Conservation (phyloP, 1,140 invertebrate genomes). For the Bombus pyrosoma region DNA sequence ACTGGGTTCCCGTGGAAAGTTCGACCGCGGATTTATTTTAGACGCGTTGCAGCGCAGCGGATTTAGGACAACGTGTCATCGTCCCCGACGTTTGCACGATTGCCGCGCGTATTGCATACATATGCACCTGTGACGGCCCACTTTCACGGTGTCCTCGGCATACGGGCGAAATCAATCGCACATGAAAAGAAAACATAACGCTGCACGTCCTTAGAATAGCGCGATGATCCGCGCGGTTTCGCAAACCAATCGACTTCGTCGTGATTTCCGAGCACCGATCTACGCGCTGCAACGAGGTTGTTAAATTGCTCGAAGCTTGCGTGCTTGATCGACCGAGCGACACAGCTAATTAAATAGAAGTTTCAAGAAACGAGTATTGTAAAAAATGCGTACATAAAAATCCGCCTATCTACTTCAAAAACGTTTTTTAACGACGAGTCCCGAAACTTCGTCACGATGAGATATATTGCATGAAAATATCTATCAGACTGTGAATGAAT, state of each 20-base stretch:
- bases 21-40: constrained; percentile 62
- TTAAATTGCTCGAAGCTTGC: neutral
- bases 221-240: neutral
- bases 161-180: constrained; percentile 51
- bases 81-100: constrained; percentile 54
- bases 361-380: no score
- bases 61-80: constrained; percentile 66
- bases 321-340: neutral
- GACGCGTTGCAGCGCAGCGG: constrained; percentile 47
- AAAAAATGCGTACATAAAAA: no score
- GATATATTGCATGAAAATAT: neutral
- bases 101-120: constrained; percentile 54
- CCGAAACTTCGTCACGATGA: no score
- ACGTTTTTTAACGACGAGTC: no score
- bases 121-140: constrained; percentile 58
- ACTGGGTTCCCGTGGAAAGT: constrained; percentile 36
- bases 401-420: no score
- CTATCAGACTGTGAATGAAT: neutral
- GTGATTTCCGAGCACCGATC: neutral
- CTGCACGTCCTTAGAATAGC: constrained; percentile 12
- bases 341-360: no score
- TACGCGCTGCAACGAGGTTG: neutral
- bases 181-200: constrained; percentile 25
- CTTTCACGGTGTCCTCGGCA: constrained; percentile 46
- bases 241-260: neutral